Conservation (phyloP, 2,888 invertebrate genomes). For the Cybosia mesomella region DNA sequence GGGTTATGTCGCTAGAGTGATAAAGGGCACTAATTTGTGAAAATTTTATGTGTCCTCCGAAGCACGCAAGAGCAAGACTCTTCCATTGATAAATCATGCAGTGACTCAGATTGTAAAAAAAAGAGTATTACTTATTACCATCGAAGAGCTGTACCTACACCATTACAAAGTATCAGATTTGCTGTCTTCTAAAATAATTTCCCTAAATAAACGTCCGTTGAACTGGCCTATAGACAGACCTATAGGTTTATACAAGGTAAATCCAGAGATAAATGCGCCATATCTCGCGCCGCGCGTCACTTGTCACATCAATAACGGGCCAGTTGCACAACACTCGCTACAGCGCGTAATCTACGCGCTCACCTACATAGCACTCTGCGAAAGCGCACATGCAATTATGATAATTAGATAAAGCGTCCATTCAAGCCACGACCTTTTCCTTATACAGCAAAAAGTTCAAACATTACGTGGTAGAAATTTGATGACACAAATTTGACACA, state of each 20-base stretch:
- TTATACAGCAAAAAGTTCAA: not conserved
- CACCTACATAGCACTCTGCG: constrained; percentile 33
- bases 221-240: too few relatives aligned
- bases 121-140: too few relatives aligned
- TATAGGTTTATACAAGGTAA: not conserved
- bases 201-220: not conserved
- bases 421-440: not conserved
- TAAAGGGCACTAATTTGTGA: too few relatives aligned
- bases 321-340: constrained; percentile 33
- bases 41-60: too few relatives aligned
- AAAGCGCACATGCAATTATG: constrained; percentile 36
- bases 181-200: not conserved
- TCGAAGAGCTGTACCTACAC: too few relatives aligned
- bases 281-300: constrained; percentile 45
- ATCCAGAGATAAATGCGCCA: constrained; percentile 20
- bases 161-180: not conserved
- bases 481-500: too few relatives aligned
- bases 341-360: constrained; percentile 46
- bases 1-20: too few relatives aligned
- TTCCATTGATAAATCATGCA: too few relatives aligned
- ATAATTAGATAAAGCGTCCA: constrained; percentile 41
- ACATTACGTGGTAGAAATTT: too few relatives aligned
- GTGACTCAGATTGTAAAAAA: too few relatives aligned
- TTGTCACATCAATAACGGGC: constrained; percentile 46
- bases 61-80: too few relatives aligned